Percentiles rank a stretch among this genome's conserved stretches.
phyloP scores from a whole-genome alignment of 2,113 vertebrate species.

The Pongo pygmaeus region DNA sequence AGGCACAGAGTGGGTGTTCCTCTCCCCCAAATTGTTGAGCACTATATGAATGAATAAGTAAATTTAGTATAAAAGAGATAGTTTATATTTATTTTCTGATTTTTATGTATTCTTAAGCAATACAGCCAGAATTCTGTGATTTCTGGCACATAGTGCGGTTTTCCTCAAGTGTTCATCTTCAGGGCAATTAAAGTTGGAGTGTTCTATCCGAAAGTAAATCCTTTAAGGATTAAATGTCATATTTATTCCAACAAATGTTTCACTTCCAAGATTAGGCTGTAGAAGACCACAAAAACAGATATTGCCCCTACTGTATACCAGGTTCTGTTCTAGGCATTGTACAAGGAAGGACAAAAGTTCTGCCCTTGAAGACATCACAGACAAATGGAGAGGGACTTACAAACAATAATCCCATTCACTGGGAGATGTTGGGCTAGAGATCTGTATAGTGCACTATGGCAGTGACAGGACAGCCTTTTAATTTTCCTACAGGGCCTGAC shows the following conservation, averaged over 20 bases:
- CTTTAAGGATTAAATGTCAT: neutral
- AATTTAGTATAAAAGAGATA: neutral
- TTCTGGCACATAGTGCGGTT: neutral
- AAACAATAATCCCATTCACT: neutral
- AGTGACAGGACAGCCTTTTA: neutral
- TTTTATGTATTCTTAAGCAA: constrained; percentile 14
- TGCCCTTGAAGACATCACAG: neutral
- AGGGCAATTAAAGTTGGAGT: constrained; percentile 1
- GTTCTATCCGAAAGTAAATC: neutral
- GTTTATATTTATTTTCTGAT: neutral
- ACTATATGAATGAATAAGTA: neutral
- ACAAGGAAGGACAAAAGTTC: neutral
- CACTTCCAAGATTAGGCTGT: too few relatives aligned
- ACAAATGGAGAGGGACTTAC: neutral
- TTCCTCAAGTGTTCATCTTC: neutral
- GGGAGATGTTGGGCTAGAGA: neutral
- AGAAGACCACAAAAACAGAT: too few relatives aligned
- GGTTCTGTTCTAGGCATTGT: neutral
- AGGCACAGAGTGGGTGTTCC: neutral
- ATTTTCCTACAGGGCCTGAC: neutral
- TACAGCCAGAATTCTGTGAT: neutral
- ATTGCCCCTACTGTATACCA: neutral
- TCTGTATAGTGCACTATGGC: neutral
- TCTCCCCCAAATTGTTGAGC: neutral
- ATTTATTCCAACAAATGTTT: constrained; percentile 21